Base-by-base conservation (phyloP, 2,113 vertebrate species). In the Pelusios castaneus region DNA sequence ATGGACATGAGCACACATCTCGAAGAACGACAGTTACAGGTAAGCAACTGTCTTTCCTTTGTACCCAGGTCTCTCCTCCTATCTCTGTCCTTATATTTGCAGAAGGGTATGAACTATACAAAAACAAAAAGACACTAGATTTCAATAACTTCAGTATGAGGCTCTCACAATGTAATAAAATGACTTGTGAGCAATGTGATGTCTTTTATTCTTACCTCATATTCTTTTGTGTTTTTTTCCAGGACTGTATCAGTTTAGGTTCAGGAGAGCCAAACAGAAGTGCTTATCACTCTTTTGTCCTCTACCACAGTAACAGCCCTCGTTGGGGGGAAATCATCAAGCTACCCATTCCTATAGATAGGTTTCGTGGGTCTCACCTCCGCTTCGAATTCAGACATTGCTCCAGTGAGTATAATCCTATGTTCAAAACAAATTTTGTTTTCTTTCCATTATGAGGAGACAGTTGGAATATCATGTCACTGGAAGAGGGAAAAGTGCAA, bases 351-450 rank as follows among this genome's bases (percentile, higher is more conserved):
- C 99, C 99, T 84, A 99, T 99, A 51, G 99, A 99, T 95, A 97
- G 99, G 63, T 99, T 99, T 97, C 98, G 99, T 70, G 99, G 99
- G 10, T 99, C 99, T 87, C 99, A 99, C 95, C 99, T 99, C 70
- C 99, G 99, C 89, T 99, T 99, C 55, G 99, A 99, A 97, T 99
- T 99, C 98, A 98, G 99, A 82, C 99, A 99, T 96, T 99, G 99
- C 97, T 99, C 99, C 96, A 99, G 99, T 99, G 97, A 98, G 99
- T 98, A 51, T 78, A 10, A 27, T 19, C 75, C 29, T 7, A 5
- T 2, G 8, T 29, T 56, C 79, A 55, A 27, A 63, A 84, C 56
- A 34, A 16, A 41, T 2, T 10, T 17, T 11, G 70, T 54, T 10
- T 24, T 34, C 54, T 60, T 85, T 45, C 45, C 7, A 0, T 45